phyloP scores from a whole-genome alignment of 2,888 invertebrate species.

The Macrosoma leucophasiata region DNA sequence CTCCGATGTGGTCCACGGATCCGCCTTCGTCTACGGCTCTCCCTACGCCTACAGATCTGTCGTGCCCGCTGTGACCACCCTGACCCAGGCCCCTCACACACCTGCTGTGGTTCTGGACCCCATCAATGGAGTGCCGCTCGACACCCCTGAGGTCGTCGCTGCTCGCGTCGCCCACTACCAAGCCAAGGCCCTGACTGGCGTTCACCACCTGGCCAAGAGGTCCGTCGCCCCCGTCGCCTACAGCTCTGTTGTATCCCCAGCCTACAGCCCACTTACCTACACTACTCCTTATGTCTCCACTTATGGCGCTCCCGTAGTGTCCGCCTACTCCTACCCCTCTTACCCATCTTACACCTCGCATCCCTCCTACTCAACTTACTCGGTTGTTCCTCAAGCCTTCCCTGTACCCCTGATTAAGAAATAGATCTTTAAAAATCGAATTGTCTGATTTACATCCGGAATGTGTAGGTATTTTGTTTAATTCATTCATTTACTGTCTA shows the following conservation, averaged over 20 bases:
- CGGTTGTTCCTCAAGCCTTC: too few species aligned
- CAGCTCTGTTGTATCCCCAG: constrained; percentile 45
- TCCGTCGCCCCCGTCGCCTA: constrained; percentile 36
- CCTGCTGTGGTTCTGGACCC: constrained; percentile 63
- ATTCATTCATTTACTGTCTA: too few species aligned
- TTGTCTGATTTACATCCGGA: too few species aligned
- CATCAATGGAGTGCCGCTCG: constrained; percentile 62
- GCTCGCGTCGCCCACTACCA: constrained; percentile 64
- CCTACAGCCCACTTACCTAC: constrained; percentile 33
- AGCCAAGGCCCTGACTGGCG: constrained; percentile 55
- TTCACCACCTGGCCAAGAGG: constrained; percentile 57
- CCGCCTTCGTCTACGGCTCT: constrained; percentile 33
- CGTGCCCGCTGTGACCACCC: constrained; percentile 29
- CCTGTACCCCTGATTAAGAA: too few species aligned
- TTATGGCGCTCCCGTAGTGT: constrained; percentile 34
- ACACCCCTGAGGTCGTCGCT: constrained; percentile 67
- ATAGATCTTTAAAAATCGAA: too few species aligned
- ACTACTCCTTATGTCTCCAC: constrained; percentile 31
- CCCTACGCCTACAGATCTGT: constrained; percentile 29
- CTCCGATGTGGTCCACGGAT: constrained; percentile 41
- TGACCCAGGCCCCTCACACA: constrained; percentile 52
- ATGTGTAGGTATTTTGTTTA: too few species aligned
- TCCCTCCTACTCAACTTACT: too few species aligned
- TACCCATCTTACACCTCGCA: too few species aligned
- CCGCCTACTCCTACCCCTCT: constrained; percentile 31